Percentiles rank a stretch among this genome's conserved stretches.
Evolutionary conservation across 2,888 invertebrate species (phyloP).

Genomic region (Philereme transversata): DNA sequence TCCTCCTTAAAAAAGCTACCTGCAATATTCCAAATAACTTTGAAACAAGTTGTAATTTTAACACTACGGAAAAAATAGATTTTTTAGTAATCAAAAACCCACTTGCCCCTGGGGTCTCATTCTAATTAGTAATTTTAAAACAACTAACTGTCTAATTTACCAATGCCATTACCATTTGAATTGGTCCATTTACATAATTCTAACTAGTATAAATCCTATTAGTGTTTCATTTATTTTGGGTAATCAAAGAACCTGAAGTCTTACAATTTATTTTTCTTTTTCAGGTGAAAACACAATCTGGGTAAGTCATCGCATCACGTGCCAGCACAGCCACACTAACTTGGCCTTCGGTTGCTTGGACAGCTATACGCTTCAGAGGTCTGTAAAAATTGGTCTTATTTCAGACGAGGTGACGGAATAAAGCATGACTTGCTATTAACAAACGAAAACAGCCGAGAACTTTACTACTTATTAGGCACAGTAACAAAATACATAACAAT

Average conservation of each 20-base stretch:
- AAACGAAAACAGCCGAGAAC: conserved; percentile 20
- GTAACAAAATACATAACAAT: conserved; percentile 8
- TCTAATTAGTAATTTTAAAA: conserved; percentile 14
- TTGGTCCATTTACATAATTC: conserved; percentile 8
- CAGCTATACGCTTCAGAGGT: conserved; percentile 30
- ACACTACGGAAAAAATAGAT: too few species aligned
- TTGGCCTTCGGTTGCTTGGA: conserved; percentile 26
- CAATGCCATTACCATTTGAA: conserved; percentile 9
- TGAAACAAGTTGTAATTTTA: too few species aligned
- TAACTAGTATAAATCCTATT: conserved; percentile 1
- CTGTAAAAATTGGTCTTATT: conserved; percentile 21
- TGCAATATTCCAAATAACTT: too few species aligned
- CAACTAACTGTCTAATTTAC: conserved; percentile 24
- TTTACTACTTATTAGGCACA: conserved; percentile 19
- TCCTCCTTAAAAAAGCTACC: too few species aligned
- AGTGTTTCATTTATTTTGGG: conserved; percentile 13
- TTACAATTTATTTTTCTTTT: conserved; percentile 38
- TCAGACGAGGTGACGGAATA: conserved; percentile 31
- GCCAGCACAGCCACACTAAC: conserved; percentile 32
- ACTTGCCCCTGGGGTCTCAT: conserved; percentile 16
- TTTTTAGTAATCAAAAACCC: conserved; percentile 2
- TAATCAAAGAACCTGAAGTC: conserved; percentile 14
- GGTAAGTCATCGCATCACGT: conserved; percentile 43
- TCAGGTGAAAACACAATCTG: conserved; percentile 46
- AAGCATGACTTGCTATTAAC: conserved; percentile 29